A percentile compares a stretch with the other conserved stretches of the same genome.
Evolutionary conservation across 1,140 invertebrate genomes (phyloP).

Genomic region (Idris sp.): DNA sequence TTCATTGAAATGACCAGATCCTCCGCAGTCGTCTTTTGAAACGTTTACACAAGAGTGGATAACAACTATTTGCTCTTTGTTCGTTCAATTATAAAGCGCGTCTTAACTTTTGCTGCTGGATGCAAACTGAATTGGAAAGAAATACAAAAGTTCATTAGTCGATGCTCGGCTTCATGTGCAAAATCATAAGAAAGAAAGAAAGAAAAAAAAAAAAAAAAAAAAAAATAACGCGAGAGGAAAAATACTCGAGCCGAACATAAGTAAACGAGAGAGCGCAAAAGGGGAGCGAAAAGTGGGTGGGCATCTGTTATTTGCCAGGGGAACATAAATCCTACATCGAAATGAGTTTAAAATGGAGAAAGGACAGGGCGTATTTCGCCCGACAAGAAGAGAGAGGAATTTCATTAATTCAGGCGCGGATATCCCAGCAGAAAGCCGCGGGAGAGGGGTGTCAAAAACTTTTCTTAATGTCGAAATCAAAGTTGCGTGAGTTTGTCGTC

Average conservation of each 20-base stretch:
- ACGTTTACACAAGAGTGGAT: constrained; percentile 2
- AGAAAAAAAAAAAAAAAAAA: no score
- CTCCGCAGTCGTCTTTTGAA: background rate
- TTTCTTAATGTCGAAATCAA: constrained; percentile 66
- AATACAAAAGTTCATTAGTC: constrained; percentile 42
- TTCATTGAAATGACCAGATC: constrained; percentile 2
- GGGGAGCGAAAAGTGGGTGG: background rate
- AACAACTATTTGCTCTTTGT: constrained; percentile 4
- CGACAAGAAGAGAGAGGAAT: constrained; percentile 71
- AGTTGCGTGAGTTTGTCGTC: constrained; percentile 59
- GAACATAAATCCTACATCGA: constrained; percentile 65
- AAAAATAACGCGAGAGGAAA: constrained; percentile 39
- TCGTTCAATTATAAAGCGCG: constrained; percentile 30
- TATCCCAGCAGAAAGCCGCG: constrained; percentile 49
- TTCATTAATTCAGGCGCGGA: constrained; percentile 70
- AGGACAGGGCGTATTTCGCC: constrained; percentile 65
- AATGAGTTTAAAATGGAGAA: constrained; percentile 58
- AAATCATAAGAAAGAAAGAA: constrained; percentile 42
- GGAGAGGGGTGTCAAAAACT: constrained; percentile 67
- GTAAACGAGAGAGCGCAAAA: constrained; percentile 36
- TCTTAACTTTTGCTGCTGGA: constrained; percentile 7
- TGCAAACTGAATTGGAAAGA: constrained; percentile 26
- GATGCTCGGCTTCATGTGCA: constrained; percentile 16
- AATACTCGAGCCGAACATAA: constrained; percentile 31
- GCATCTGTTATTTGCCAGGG: constrained; percentile 43